These are phyloP conservation scores for Tupiocoris notatus DNA, from an alignment of 2,888 invertebrate genomes.

Conservation along the genomic window DNA sequence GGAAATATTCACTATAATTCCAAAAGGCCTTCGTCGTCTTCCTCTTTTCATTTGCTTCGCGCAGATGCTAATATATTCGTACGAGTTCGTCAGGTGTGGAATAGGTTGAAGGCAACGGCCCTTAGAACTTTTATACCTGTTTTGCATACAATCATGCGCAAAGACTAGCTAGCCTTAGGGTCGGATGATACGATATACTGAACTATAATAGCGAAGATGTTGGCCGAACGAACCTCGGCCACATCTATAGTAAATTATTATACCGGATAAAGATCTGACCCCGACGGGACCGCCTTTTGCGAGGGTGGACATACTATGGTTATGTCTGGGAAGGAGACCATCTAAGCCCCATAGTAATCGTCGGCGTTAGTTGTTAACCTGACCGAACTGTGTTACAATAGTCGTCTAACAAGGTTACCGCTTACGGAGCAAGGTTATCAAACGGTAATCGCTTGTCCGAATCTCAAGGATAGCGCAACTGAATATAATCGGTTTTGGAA, in stretches of 20 bases:
- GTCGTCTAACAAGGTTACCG: background rate
- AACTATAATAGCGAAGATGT: background rate
- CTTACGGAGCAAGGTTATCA: background rate
- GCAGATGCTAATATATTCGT: constrained; percentile 26
- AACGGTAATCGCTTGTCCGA: background rate
- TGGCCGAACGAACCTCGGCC: background rate
- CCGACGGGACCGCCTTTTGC: constrained; percentile 21
- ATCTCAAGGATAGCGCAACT: background rate
- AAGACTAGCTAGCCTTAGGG: background rate
- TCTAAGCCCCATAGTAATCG: background rate
- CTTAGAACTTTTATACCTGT: background rate
- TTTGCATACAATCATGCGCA: constrained; percentile 29
- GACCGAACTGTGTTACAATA: background rate
- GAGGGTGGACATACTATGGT: constrained; percentile 30
- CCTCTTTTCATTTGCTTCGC: background rate
- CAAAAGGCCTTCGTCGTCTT: background rate
- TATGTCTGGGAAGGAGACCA: background rate
- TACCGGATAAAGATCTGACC: constrained; percentile 33
- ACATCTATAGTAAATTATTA: constrained; percentile 41
- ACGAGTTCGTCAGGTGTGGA: constrained; percentile 27
- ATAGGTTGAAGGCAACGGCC: constrained; percentile 2
- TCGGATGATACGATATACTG: background rate
- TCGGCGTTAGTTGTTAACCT: background rate
- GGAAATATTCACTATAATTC: too few species aligned
- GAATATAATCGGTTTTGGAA: background rate